Evolutionary conservation across 2,888 invertebrate species (phyloP), one percentile per base, ranked within the genome.

Genomic region (Drosophila hamatofila): DNA sequence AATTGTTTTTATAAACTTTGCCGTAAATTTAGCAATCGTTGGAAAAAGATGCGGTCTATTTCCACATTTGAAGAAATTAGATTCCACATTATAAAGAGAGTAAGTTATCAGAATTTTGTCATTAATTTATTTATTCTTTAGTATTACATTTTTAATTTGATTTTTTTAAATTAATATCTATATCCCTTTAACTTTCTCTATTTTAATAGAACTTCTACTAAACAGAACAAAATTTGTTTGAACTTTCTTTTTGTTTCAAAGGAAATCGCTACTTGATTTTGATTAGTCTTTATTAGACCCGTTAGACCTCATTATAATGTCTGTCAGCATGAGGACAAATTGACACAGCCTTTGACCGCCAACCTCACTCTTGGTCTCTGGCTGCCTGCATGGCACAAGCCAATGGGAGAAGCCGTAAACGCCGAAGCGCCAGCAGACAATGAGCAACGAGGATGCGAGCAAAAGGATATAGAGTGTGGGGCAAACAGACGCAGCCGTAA

Each of bases 401-500:
- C 51, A 59, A 75, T 30, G 44, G 67, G 42, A 58, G 68, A 51
- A 75, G 64, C 41, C 48, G 60, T 52, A 27, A 66, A 60, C 39
- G 35, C 39, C 46, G 61, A 57, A 23, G 58, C 44, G 48, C 41
- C 61, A 57, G 51, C 25, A 42, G 55, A 49, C 27, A 65, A 77
- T 56, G 27, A 27, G 39, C 55, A 62, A 66, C 57, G 57, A 62
- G 59, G 67, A 58, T 63, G 69, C 55, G 62, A 44, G 39, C 27
- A 68, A 71, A 54, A 56, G 59, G 62, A 72, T 37, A 44, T 21
- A 37, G 57, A 54, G 54, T 18, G 51, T 66, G 46, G 63, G 48
- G 62, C 64, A 30, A 49, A 48, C 59, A 75, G 77, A 76, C 79
- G 49, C 44, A 75, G 64, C 75, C 79, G 89, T 75, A 84, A 89